A percentile compares a stretch with the other conserved stretches of the same genome.
Conservation (phyloP, 2,888 invertebrate genomes). For the Protodeltote pygarga region DNA sequence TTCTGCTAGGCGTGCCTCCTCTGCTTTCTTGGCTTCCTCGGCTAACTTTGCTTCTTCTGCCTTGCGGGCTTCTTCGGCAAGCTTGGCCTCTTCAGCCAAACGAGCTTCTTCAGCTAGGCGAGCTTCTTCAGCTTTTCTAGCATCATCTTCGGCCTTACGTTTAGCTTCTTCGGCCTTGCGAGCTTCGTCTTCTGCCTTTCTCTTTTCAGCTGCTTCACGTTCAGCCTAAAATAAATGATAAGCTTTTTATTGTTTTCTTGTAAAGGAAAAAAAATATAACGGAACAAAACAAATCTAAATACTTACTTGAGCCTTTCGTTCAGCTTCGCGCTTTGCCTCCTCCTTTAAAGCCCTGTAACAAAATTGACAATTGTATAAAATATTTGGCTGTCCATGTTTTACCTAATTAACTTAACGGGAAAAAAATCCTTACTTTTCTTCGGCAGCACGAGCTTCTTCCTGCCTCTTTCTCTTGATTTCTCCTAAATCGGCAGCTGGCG, state of each 20-base stretch:
- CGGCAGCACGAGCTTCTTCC: conserved; percentile 88
- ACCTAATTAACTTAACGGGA: not conserved
- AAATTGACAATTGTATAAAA: conserved; percentile 4
- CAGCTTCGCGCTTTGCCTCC: conserved; percentile 83
- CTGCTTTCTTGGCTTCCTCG: conserved; percentile 76
- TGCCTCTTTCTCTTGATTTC: conserved; percentile 87
- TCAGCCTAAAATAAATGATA: conserved; percentile 59
- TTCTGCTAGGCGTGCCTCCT: conserved; percentile 76
- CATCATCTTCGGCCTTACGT: conserved; percentile 82
- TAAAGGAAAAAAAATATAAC: conserved; percentile 5
- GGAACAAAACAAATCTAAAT: not conserved
- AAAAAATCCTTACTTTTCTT: conserved; percentile 83
- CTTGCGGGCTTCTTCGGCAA: conserved; percentile 74
- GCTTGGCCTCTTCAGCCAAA: conserved; percentile 74
- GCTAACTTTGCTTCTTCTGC: conserved; percentile 76
- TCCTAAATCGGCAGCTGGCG: conserved; percentile 84
- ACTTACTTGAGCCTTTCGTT: conserved; percentile 80
- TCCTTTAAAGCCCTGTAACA: conserved; percentile 81
- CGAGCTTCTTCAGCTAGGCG: conserved; percentile 73
- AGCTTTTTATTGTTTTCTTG: not conserved
- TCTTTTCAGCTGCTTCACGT: conserved; percentile 79
- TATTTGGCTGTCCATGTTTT: not conserved
- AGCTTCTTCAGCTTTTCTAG: conserved; percentile 73
- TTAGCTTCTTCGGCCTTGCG: conserved; percentile 83
- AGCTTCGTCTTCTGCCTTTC: conserved; percentile 86